Conservation (phyloP, 2,888 invertebrate genomes). For the Mermis nigrescens region DNA sequence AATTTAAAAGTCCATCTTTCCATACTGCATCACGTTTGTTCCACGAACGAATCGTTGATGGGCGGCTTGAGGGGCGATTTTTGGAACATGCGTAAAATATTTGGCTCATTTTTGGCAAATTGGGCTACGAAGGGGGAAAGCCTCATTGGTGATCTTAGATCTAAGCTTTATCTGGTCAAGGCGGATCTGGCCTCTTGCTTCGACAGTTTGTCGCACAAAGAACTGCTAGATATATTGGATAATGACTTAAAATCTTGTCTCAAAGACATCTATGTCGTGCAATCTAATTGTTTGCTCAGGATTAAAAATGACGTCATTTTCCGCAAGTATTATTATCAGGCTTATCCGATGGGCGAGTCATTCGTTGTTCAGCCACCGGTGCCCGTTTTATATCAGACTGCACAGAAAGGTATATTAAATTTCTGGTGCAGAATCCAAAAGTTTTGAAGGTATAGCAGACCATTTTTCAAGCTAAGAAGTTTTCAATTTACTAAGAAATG, state of each 20-base stretch:
- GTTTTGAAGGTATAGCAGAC: too few relatives aligned
- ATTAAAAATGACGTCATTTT: background rate
- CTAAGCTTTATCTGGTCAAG: background rate
- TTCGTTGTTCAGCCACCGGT: too few relatives aligned
- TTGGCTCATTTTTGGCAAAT: background rate
- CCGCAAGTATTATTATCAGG: background rate
- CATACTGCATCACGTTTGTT: background rate
- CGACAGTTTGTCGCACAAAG: background rate
- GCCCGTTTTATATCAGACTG: too few relatives aligned
- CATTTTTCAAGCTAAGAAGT: too few relatives aligned
- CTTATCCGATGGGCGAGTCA: background rate
- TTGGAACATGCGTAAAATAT: background rate
- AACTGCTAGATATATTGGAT: background rate
- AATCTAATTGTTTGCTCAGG: background rate
- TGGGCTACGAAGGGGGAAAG: background rate
- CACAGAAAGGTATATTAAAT: too few relatives aligned
- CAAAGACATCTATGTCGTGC: background rate
- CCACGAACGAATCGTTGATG: background rate
- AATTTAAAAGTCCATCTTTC: background rate
- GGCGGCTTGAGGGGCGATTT: background rate
- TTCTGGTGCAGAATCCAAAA: too few relatives aligned
- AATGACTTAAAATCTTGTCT: background rate
- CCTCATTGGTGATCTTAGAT: background rate
- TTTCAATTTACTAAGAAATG: too few relatives aligned
- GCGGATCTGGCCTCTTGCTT: constrained; percentile 2